Percentiles rank a stretch among this genome's conserved stretches.
Evolutionary conservation across 2,888 invertebrate genomes (phyloP).

Genomic region (Chloroclystis v-ata): DNA sequence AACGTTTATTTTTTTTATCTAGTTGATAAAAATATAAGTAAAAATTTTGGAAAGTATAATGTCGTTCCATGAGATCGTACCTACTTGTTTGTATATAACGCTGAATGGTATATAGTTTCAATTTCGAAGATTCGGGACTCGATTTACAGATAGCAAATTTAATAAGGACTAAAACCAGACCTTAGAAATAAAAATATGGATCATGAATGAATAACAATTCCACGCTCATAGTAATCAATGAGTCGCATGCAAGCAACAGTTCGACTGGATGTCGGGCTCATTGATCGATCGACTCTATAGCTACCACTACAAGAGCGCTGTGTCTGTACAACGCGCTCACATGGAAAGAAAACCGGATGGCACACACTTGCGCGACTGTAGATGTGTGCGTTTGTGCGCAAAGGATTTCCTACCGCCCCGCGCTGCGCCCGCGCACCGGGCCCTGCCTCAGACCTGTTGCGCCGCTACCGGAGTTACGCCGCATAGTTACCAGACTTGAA

Average conservation of each 20-base stretch:
- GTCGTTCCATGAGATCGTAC: too few species aligned
- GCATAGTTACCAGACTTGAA: constrained; percentile 77
- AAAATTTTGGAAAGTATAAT: too few species aligned
- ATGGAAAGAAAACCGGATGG: constrained; percentile 70
- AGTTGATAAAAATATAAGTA: too few species aligned
- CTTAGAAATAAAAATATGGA: constrained; percentile 70
- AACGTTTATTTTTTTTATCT: too few species aligned
- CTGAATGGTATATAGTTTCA: too few species aligned
- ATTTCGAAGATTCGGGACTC: too few species aligned
- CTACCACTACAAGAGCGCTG: constrained; percentile 50
- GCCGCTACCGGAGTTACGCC: constrained; percentile 78
- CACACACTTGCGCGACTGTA: constrained; percentile 49
- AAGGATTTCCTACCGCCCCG: constrained; percentile 74
- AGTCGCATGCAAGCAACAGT: constrained; percentile 74
- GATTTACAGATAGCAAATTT: too few species aligned
- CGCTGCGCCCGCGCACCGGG: constrained; percentile 44
- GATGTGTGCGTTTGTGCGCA: constrained; percentile 63
- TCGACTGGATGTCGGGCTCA: constrained; percentile 71
- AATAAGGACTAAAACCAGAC: constrained; percentile 18
- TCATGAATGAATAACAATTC: constrained; percentile 77
- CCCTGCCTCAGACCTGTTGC: constrained; percentile 76
- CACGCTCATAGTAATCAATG: constrained; percentile 78
- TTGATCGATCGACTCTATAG: constrained; percentile 75
- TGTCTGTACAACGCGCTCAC: constrained; percentile 51
- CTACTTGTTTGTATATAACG: too few species aligned